These are phyloP conservation scores for Drosophila borborema DNA, from an alignment of 2,888 invertebrate genomes.

Conservation along the genomic window DNA sequence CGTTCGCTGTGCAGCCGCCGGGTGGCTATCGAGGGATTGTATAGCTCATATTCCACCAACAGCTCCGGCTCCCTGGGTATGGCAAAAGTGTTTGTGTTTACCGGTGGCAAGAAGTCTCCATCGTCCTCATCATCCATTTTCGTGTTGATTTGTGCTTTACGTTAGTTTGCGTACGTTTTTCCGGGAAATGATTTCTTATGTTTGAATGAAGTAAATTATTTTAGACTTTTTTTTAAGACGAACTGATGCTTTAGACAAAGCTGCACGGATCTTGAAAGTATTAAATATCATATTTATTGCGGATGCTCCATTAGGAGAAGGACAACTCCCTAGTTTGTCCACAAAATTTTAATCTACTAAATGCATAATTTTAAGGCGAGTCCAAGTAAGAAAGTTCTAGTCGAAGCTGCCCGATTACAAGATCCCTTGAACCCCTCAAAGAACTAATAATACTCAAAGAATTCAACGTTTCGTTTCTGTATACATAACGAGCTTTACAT, in stretches of 20 bases:
- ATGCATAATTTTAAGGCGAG: too few species aligned
- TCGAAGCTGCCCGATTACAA: too few species aligned
- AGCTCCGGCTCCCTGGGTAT: constrained; percentile 72
- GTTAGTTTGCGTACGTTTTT: neutral
- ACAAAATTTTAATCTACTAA: too few species aligned
- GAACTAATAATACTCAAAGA: too few species aligned
- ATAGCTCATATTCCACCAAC: constrained; percentile 57
- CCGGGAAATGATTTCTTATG: neutral
- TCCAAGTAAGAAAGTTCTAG: too few species aligned
- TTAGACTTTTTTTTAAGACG: neutral
- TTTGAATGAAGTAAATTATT: neutral
- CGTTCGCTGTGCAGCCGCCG: constrained; percentile 62
- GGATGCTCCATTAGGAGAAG: neutral
- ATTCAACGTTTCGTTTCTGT: too few species aligned
- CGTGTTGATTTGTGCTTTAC: neutral
- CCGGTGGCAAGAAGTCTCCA: constrained; percentile 46
- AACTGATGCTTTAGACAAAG: neutral
- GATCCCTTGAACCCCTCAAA: too few species aligned
- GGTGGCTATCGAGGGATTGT: constrained; percentile 60
- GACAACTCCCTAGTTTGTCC: too few species aligned
- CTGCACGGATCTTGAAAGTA: neutral
- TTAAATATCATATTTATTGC: too few species aligned
- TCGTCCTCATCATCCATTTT: constrained; percentile 51
- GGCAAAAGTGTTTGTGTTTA: constrained; percentile 54
- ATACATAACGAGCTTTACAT: too few species aligned